phyloP scores from a whole-genome alignment of 2,888 invertebrate genomes.

The Thysanoteuthis rhombus region DNA sequence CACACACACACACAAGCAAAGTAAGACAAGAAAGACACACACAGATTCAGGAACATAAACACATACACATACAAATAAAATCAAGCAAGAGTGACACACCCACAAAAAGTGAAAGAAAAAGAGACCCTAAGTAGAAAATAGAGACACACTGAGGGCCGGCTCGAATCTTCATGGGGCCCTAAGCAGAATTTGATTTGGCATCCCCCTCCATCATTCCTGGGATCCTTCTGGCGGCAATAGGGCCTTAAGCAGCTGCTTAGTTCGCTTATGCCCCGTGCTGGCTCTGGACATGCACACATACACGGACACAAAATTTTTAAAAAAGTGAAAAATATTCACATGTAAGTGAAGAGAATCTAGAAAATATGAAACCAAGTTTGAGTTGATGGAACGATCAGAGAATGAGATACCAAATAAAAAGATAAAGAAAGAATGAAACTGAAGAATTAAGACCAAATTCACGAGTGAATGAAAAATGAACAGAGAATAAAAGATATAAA shows the following conservation, averaged over 20 bases:
- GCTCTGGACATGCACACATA: not conserved
- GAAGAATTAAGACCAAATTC: not conserved
- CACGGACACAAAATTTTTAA: not conserved
- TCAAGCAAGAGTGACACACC: not conserved
- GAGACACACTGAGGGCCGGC: no score
- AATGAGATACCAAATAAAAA: not conserved
- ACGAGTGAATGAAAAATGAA: not conserved
- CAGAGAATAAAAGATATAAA: no score
- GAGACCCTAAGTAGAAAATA: no score
- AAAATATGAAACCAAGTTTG: not conserved
- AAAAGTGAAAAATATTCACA: not conserved
- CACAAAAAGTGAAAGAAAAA: no score
- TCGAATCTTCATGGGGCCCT: no score
- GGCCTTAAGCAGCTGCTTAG: no score
- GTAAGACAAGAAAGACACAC: not conserved
- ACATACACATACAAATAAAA: not conserved
- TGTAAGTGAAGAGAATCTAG: not conserved
- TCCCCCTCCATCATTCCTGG: no score
- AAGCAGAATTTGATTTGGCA: no score
- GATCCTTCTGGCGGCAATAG: no score
- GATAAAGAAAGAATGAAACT: not conserved
- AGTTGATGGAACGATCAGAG: not conserved
- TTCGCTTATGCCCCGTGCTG: no score
- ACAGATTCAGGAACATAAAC: not conserved
- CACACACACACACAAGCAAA: not conserved